Conservation (phyloP, 2,113 vertebrate genomes). For the Gallinago jamesoni region DNA sequence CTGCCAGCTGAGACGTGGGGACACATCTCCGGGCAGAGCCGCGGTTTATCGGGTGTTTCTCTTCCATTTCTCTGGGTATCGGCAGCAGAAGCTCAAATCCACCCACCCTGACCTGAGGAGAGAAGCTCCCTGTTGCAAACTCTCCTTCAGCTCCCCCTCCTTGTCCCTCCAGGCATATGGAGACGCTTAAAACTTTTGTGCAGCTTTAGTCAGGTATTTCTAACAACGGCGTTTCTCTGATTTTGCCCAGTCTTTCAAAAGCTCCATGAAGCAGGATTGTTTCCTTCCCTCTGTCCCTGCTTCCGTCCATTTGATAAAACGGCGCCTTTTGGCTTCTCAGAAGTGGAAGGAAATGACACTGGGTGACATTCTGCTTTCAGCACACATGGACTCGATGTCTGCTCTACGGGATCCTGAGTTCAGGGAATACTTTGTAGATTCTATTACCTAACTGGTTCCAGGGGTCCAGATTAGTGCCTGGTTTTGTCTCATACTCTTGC, state of each 20-base stretch:
- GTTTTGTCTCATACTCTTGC: not conserved
- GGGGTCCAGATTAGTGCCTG: not conserved
- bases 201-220: not conserved
- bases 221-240: not conserved
- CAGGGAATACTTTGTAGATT: not conserved
- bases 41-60: accelerated
- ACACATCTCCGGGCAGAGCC: not conserved
- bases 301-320: not conserved
- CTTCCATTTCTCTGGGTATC: not conserved
- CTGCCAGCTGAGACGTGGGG: not conserved
- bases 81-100: not conserved
- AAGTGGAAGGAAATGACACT: not conserved
- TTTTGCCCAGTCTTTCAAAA: not conserved
- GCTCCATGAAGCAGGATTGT: not conserved
- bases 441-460: not conserved
- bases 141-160: not conserved
- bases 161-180: accelerated
- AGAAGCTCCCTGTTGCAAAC: not conserved
- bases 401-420: accelerated
- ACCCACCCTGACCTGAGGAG: accelerated
- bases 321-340: not conserved
- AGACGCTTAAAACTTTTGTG: not conserved
- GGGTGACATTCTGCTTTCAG: not conserved
- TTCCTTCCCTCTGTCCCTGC: not conserved
- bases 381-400: not conserved